Conservation (phyloP, 2,797 vertebrate genomes). For the Crypturellus tataupa region DNA sequence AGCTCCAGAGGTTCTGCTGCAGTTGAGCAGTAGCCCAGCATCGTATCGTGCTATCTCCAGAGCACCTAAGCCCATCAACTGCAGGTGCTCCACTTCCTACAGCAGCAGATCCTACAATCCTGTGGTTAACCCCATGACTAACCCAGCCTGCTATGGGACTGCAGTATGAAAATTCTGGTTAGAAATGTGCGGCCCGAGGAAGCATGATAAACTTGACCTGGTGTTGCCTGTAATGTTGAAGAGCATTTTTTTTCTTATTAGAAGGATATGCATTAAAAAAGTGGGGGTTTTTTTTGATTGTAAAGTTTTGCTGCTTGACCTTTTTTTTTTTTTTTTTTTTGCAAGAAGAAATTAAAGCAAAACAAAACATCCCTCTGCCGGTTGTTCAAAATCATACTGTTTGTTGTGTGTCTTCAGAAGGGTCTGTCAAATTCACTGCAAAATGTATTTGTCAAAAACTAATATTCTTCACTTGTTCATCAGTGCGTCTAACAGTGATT, state of each 20-base stretch:
- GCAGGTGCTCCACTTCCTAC: neutral
- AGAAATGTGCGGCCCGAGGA: neutral
- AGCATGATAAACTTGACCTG: neutral
- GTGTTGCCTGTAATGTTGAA: neutral
- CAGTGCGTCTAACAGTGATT: neutral
- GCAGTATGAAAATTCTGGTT: rapidly evolving
- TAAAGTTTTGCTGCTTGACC: neutral
- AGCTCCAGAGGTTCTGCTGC: neutral
- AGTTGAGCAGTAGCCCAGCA: neutral
- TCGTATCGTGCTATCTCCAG: neutral
- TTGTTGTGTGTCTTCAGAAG: neutral
- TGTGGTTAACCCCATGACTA: neutral
- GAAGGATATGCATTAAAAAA: neutral
- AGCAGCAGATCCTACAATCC: neutral
- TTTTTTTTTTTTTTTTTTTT: neutral
- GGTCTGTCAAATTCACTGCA: neutral
- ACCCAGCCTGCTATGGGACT: neutral
- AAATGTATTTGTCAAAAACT: neutral
- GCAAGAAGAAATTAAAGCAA: neutral
- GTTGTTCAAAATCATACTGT: neutral
- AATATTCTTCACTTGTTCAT: neutral
- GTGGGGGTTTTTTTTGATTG: neutral
- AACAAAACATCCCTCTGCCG: neutral
- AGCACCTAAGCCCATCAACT: neutral
- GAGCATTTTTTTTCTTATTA: neutral